phyloP scores from a whole-genome alignment of 2,113 vertebrate species.

The Lagopus muta region DNA sequence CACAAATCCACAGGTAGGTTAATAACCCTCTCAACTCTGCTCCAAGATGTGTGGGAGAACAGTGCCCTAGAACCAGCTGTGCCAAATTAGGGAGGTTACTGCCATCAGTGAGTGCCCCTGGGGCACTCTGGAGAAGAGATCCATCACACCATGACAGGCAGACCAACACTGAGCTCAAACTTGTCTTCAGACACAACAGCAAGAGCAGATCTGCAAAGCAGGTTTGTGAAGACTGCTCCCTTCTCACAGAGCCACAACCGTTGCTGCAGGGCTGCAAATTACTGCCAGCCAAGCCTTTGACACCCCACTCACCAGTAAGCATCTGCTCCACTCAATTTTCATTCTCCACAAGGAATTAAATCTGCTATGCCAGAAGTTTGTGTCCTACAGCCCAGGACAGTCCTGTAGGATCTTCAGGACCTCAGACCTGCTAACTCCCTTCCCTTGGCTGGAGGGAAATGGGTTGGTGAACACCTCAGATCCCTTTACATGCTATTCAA shows the following conservation, averaged over 20 bases:
- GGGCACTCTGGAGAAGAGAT: neutral
- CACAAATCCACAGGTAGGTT: neutral
- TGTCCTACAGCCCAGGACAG: neutral
- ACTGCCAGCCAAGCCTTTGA: neutral
- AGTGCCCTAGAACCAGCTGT: too few species aligned
- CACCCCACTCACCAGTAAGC: neutral
- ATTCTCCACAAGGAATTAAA: neutral
- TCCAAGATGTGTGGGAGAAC: neutral
- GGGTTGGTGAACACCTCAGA: neutral
- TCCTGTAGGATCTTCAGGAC: neutral
- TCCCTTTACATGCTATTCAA: neutral
- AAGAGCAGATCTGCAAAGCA: fast-evolving
- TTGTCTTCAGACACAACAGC: neutral
- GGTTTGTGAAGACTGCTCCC: neutral
- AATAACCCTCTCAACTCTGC: neutral
- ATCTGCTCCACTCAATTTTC: neutral
- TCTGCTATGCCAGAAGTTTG: neutral
- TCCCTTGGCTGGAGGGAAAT: neutral
- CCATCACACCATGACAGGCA: neutral
- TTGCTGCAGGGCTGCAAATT: fast-evolving
- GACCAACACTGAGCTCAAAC: neutral
- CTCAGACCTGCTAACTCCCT: neutral
- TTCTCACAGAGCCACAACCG: neutral
- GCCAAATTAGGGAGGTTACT: neutral
- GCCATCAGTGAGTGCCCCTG: neutral